Evolutionary conservation across 1,140 invertebrate species (phyloP), one percentile per base, ranked within the genome.

Genomic region (Matsumurasca onukii): DNA sequence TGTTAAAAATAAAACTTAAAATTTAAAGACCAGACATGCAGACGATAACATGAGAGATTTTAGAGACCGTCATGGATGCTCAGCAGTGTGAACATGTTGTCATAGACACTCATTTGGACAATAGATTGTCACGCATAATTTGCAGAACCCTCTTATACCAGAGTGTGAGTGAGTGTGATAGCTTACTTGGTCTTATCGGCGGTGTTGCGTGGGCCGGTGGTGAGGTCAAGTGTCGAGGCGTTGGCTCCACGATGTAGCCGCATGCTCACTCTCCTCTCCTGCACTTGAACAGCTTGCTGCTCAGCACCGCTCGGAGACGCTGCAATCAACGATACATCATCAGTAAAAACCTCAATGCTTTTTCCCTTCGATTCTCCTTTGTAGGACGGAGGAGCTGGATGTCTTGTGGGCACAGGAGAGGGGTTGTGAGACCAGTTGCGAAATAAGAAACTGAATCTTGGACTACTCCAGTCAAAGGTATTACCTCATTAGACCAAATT

Each of bases 251-350:
- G 78, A 66, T 79, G 78, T 69, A 81, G 74, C 73, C 80, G 78
- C 78, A 80, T 80, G 68, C 78, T 81, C 73, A 81, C 78, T 69
- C 81, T 76, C 74, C 82, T 77, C 72, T 82, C 80, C 34, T 39
- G 55, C 55, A 17, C 22, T 27, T 15, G 3, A 76, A 78, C 70
- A 74, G 77, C 61, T 75, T 76, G 71, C 76, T 78, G 66, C 57
- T 63, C 24, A 63, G 67, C 52, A 49, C 65, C 52, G n/a, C 68
- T 39, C 17, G 67, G 30, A 27, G 31, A 63, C 39, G 66, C 30
- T 59, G 52, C 24, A 34, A n/a, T n/a, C n/a, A n/a, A n/a, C n/a
- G n/a, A 17, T 34, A 29, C 69, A 39, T 29, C 51, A 48, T 27
- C 27, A 69, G 20, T n/a, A 31, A 9, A 65, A 24, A 25, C 39